Evolutionary conservation across 2,888 invertebrate genomes (phyloP), one percentile per base, ranked within the genome.

Genomic region (Pteria penguin): DNA sequence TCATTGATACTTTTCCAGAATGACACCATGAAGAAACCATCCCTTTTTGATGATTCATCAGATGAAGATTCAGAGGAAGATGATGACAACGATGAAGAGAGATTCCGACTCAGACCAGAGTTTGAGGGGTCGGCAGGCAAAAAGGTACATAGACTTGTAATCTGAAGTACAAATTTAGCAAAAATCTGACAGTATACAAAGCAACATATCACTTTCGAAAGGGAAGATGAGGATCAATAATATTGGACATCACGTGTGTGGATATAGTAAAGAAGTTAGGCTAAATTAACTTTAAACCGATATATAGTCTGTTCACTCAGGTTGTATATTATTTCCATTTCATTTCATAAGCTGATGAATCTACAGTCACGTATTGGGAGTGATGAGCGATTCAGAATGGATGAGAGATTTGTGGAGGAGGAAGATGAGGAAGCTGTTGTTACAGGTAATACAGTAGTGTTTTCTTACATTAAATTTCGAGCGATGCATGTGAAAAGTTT

Each of bases 301-400:
- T n/a, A 14, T 60, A 27, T 4, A 14, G 14, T 5, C 8, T 4
- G 27, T 8, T 5, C 60, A 60, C 29, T 60, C 18, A 18, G 3
- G 5, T 29, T 60, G 27, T 26, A 26, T 18, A 60, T 18, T 60
- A 26, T 27, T 22, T 27, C 18, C 26, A 22, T 2, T n/a, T 4
- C 4, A 18, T 36, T 86, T 33, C 83, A 91, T 61, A 82, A 95
- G 95, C 93, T 95, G 86, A 93, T 96, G 90, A 94, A 95, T 92
- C 93, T 96, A 84, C 95, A 96, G 93, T 94, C 94, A 62, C 94
- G 94, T 86, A 95, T 94, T 92, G 95, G 95, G 90, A 94, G 95
- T 90, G 97, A 97, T 93, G 94, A 95, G 86, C 94, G 97, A 88
- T 97, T 97, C 92, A 93, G 93, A 82, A 93, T 97, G 87, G 95